Base-by-base conservation (phyloP, 2,113 vertebrate species). In the Struthio camelus region DNA sequence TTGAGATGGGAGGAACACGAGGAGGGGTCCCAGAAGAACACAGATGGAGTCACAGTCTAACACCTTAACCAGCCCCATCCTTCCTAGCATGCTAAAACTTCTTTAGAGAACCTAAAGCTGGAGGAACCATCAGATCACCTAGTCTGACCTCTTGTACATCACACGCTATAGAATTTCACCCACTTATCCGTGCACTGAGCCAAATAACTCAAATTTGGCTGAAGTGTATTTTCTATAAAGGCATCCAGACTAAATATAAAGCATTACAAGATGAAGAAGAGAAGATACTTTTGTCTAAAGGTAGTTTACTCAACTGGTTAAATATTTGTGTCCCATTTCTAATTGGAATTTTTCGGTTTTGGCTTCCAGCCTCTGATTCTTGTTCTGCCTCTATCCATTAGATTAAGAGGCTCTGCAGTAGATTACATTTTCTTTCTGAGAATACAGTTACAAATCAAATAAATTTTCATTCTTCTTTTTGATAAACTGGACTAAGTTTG, bases 161-260 rank as follows among this genome's bases (percentile, higher is more conserved):
- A 86, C 96, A 93, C 61, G 1, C 56, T 93, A 89, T 80, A 93
- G 77, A 78, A 61, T 95, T 96, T 96, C 96, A 95, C 56, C 46
- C 88, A 67, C 46, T 93, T 86, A 92, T 25, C 79, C 56, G 48
- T 14, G 51, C 46, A 42, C 85, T 88, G 80, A 95, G 96, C 88
- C 90, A 96, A 96, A 93, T 75, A 88, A 71, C n/a, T 85, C 59
- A 89, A 79, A 90, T 94, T 86, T 96, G 95, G 93, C 96, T 80
- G 64, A 85, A 90, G 67, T 2, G 2, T n/a, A 77, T 78, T 73
- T 93, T 91, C 72, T 93, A 20, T 83, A 85, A 95, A 96, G 72
- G 85, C 82, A 91, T 90, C 76, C 93, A 93, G 85, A 94, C 71
- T 78, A 59, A 94, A 91, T 66, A 80, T 54, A 80, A 96, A 95